phyloP scores from a whole-genome alignment of 2,113 vertebrate species.

The Nestor notabilis region DNA sequence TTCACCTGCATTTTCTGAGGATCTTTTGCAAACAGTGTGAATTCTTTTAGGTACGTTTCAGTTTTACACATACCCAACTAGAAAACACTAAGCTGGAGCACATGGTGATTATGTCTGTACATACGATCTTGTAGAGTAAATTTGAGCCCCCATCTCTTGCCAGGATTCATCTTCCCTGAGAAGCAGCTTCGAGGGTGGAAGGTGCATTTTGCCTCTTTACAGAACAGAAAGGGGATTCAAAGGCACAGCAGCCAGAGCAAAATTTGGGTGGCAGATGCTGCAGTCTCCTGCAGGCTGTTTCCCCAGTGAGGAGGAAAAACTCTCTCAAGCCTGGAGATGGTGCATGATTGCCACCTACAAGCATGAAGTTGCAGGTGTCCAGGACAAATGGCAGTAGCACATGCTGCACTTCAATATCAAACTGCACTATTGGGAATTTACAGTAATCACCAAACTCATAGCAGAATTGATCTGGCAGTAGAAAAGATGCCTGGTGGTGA shows the following conservation, averaged over 20 bases:
- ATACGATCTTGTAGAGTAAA: not conserved
- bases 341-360: fast-evolving
- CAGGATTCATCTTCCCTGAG: not conserved
- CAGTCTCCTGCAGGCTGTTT: not conserved
- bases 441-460: not conserved
- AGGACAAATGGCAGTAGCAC: not conserved
- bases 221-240: not conserved
- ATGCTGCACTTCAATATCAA: not conserved
- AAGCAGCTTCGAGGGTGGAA: not conserved
- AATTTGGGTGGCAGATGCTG: fast-evolving
- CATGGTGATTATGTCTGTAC: not conserved
- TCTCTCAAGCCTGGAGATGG: not conserved
- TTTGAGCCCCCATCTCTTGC: not conserved
- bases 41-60: not conserved
- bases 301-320: not conserved
- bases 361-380: not conserved
- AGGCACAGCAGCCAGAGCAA: not conserved
- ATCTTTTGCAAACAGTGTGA: not conserved
- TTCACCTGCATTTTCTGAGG: not conserved
- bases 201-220: not conserved
- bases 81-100: not conserved
- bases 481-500: not conserved
- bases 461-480: not conserved
- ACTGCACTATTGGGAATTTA: not conserved
- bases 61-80: not conserved